phyloP scores from a whole-genome alignment of 1,140 invertebrate genomes.

The Heterodera schachtii region DNA sequence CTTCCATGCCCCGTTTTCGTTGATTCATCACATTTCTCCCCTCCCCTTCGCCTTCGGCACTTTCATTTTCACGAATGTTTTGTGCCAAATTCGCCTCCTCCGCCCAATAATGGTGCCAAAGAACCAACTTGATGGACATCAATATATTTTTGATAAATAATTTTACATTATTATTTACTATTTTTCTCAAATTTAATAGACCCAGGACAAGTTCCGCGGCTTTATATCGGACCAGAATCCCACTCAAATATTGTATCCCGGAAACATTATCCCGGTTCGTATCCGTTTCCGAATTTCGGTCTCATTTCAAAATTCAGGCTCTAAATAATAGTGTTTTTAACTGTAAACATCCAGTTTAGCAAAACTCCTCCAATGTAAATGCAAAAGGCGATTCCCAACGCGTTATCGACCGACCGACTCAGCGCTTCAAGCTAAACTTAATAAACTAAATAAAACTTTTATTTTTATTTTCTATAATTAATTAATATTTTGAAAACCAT shows the following conservation, averaged over 20 bases:
- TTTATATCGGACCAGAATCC: too few species aligned
- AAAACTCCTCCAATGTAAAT: conserved; percentile 51
- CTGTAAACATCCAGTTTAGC: conserved; percentile 60
- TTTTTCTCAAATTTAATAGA: not conserved
- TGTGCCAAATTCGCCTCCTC: conserved; percentile 29
- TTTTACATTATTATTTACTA: too few species aligned
- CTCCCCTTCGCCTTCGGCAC: not conserved
- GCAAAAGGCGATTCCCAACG: conserved; percentile 42
- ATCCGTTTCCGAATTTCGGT: too few species aligned
- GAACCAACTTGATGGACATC: conserved; percentile 26
- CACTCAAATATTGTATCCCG: too few species aligned
- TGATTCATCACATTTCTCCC: not conserved
- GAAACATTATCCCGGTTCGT: too few species aligned
- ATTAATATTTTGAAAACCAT: conserved; percentile 22
- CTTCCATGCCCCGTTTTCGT: not conserved
- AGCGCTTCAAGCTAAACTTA: conserved; percentile 38
- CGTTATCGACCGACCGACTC: conserved; percentile 40
- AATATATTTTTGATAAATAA: too few species aligned
- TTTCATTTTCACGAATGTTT: not conserved
- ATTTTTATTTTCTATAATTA: not conserved
- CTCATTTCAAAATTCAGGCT: too few species aligned
- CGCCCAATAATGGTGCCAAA: conserved; percentile 62
- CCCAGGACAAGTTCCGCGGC: too few species aligned
- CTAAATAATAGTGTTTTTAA: conserved; percentile 19
- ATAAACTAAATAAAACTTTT: too few species aligned